Conservation (phyloP, 2,888 invertebrate genomes). For the Gryllus longicercus region DNA sequence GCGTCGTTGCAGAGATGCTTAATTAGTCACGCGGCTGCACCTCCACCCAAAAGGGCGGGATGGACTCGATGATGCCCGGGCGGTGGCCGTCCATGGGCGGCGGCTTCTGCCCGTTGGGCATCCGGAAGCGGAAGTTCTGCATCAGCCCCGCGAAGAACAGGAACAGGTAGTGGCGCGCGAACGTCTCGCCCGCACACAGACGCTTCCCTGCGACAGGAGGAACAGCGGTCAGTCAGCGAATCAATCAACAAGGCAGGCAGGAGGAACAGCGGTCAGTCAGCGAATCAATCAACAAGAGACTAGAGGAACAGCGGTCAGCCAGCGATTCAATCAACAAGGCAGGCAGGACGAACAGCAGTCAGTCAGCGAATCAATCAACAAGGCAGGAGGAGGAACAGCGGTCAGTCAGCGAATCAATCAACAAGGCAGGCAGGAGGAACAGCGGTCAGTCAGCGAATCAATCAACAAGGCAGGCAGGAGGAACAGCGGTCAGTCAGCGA, state of each 20-base stretch:
- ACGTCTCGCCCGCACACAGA: constrained; percentile 70
- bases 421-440: too few relatives aligned
- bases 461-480: neutral
- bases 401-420: too few relatives aligned
- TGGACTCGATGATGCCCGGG: constrained; percentile 24
- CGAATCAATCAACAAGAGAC: neutral
- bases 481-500: neutral
- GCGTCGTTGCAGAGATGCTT: too few relatives aligned
- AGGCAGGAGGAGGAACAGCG: too few relatives aligned
- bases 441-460: fast-evolving
- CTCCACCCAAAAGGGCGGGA: constrained; percentile 18
- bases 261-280: neutral
- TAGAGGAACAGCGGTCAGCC: neutral
- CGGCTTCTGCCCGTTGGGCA: neutral
- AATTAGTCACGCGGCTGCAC: neutral
- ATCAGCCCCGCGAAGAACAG: constrained; percentile 57
- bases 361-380: too few relatives aligned
- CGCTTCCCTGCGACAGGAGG: neutral
- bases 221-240: neutral
- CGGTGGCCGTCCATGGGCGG: constrained; percentile 21
- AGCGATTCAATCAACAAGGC: too few relatives aligned
- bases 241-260: neutral
- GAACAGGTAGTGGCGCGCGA: constrained; percentile 63
- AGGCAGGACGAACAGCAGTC: too few relatives aligned
- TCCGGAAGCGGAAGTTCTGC: constrained; percentile 54